Percentiles rank a stretch among this genome's conserved stretches.
These are phyloP conservation scores for Xenopus laevis DNA, from an alignment of 2,113 vertebrate species.

Conservation along the genomic window DNA sequence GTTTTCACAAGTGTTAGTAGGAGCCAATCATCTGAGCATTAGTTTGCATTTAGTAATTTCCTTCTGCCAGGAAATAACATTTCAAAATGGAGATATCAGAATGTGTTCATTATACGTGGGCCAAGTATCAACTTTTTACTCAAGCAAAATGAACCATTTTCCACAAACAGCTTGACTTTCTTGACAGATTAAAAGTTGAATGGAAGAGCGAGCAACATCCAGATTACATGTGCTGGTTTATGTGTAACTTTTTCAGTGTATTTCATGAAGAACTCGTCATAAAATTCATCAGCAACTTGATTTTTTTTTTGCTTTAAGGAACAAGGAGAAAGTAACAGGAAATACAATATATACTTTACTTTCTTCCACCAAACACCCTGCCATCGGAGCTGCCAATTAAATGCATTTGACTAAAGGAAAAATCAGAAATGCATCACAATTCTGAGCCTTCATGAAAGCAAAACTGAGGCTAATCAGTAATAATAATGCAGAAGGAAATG, in stretches of 20 bases:
- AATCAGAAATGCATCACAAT: slow-evolving; percentile 23
- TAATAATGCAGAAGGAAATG: not conserved
- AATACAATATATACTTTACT: slow-evolving; percentile 7
- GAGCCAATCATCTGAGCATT: not conserved
- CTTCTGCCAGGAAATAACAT: slow-evolving; percentile 1
- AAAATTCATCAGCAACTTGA: not conserved
- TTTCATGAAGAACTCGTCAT: too few relatives aligned
- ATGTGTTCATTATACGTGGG: not conserved
- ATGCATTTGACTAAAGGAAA: slow-evolving; percentile 24
- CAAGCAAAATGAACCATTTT: not conserved
- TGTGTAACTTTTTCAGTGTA: too few relatives aligned
- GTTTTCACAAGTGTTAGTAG: slow-evolving; percentile 2
- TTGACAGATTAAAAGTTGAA: too few relatives aligned
- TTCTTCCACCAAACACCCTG: slow-evolving; percentile 5
- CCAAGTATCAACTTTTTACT: not conserved
- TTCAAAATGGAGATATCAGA: not conserved
- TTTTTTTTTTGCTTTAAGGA: slow-evolving; percentile 2
- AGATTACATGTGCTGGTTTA: too few relatives aligned
- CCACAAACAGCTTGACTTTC: too few relatives aligned
- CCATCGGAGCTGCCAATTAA: slow-evolving; percentile 39
- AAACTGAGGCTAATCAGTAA: slow-evolving; percentile 15
- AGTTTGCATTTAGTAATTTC: not conserved
- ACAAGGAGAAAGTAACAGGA: slow-evolving; percentile 36
- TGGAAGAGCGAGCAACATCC: too few relatives aligned
- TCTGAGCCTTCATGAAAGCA: slow-evolving; percentile 15